Percentiles rank a stretch among this genome's conserved stretches.
phyloP scores from a whole-genome alignment of 2,113 vertebrate genomes.

The Vireo altiloquus region DNA sequence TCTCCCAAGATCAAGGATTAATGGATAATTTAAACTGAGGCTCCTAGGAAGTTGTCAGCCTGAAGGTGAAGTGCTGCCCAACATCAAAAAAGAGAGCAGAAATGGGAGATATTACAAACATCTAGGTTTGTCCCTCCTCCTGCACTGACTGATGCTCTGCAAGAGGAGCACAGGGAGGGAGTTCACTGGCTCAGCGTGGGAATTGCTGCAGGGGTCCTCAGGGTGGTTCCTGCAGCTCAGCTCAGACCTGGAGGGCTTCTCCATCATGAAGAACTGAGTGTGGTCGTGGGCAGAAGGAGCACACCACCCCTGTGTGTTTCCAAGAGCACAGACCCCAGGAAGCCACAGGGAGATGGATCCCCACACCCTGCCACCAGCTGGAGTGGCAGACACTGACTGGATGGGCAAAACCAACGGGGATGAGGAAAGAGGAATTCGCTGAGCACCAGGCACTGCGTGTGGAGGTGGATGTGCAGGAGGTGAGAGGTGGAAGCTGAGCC shows the following conservation, averaged over 20 bases:
- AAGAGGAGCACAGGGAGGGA: not conserved
- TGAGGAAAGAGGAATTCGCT: not conserved
- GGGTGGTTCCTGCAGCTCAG: not conserved
- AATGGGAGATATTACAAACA: not conserved
- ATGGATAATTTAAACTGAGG: not conserved
- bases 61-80: not conserved
- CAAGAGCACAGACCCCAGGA: not conserved
- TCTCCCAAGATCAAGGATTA: not conserved
- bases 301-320: not conserved
- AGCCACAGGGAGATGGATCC: not conserved
- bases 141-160: not conserved
- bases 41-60: not conserved
- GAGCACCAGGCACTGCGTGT: rapidly evolving
- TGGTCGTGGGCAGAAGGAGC: not conserved
- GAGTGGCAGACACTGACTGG: rapidly evolving
- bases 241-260: not conserved
- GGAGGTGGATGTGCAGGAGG: not conserved
- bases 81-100: not conserved
- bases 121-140: not conserved
- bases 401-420: rapidly evolving
- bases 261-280: not conserved
- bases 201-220: rapidly evolving
- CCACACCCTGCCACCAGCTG: rapidly evolving
- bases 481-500: not conserved
- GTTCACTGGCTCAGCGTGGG: rapidly evolving